Conservation (phyloP, 2,113 vertebrate species). For the Ranitomeya variabilis region DNA sequence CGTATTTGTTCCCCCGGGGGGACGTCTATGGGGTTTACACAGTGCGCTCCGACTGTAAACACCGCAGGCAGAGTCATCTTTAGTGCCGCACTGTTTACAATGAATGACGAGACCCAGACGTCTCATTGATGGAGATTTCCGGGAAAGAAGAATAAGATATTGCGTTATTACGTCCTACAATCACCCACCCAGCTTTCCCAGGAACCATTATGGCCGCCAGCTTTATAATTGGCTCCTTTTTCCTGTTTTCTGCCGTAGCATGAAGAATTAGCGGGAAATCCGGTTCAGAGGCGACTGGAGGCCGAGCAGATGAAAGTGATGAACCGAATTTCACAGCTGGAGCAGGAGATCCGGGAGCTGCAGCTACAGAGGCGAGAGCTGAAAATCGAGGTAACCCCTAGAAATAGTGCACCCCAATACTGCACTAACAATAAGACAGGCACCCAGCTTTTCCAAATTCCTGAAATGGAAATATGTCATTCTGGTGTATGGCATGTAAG, state of each 20-base stretch:
- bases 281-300: constrained; percentile 40
- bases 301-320: constrained; percentile 46
- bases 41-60: neutral
- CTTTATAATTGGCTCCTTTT: neutral
- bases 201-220: neutral
- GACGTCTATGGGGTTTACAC: neutral
- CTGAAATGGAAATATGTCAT: neutral
- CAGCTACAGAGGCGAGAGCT: constrained; percentile 53
- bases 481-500: neutral
- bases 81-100: neutral
- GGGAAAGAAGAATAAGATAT: neutral
- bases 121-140: neutral
- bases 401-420: neutral
- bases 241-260: neutral
- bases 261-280: constrained; percentile 13
- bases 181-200: neutral
- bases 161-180: neutral
- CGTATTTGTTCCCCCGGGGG: neutral
- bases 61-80: neutral
- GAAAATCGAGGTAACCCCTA: constrained; percentile 41
- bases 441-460: neutral
- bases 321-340: constrained; percentile 36
- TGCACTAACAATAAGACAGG: neutral
- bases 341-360: constrained; percentile 46
- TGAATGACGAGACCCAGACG: neutral